Evolutionary conservation across 2,113 vertebrate species (phyloP).

Genomic region (Nesospiza acunhae): DNA sequence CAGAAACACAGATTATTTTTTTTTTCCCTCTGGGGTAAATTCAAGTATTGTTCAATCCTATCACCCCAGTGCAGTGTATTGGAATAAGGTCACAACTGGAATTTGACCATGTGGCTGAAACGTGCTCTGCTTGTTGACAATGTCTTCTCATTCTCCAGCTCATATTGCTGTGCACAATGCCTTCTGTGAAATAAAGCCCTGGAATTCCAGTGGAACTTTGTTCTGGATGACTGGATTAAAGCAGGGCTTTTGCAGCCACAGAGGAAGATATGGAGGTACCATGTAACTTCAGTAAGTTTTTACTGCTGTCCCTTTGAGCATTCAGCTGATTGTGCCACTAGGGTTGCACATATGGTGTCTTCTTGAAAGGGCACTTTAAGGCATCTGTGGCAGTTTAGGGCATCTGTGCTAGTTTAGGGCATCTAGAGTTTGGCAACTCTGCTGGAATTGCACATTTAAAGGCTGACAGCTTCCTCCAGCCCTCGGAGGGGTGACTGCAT

Average conservation of each 20-base stretch:
- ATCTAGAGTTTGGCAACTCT: background rate
- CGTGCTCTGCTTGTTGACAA: background rate
- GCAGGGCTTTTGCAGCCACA: background rate
- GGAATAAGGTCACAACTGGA: background rate
- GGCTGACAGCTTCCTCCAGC: background rate
- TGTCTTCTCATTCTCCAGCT: background rate
- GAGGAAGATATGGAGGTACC: background rate
- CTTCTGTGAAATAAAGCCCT: background rate
- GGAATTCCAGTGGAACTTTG: background rate
- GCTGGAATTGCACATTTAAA: background rate
- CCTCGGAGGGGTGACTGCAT: background rate
- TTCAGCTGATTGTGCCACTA: no score
- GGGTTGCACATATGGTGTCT: background rate
- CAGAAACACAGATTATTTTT: background rate
- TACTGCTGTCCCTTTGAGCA: background rate
- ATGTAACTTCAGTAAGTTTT: background rate
- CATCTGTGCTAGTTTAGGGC: no score
- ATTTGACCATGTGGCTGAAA: background rate
- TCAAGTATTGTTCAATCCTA: background rate
- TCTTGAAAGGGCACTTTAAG: background rate
- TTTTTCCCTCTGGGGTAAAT: background rate
- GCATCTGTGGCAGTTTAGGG: background rate
- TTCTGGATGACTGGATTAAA: background rate
- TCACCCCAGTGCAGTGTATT: background rate
- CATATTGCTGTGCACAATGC: background rate